These are phyloP conservation scores for Sardina pilchardus DNA, from an alignment of 2,113 vertebrate species.

Conservation along the genomic window DNA sequence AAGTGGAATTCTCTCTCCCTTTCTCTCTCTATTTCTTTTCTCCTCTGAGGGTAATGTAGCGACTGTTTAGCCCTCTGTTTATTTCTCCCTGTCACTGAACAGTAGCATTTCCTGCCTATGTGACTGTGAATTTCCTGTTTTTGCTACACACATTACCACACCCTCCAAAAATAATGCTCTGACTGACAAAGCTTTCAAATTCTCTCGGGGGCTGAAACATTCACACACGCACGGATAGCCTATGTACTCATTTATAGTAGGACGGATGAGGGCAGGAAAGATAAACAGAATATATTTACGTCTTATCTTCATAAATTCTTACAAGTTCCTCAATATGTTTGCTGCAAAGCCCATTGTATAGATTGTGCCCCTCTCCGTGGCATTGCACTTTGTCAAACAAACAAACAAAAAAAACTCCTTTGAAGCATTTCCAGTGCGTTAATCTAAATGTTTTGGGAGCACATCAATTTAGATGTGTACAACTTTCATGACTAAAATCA, in stretches of 20 bases:
- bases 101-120: slow-evolving; percentile 71
- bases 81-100: slow-evolving; percentile 54
- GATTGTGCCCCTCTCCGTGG: background rate
- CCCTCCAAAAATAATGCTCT: slow-evolving; percentile 50
- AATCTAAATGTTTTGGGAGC: background rate
- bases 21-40: slow-evolving; percentile 16
- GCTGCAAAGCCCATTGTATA: background rate
- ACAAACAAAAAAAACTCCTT: background rate
- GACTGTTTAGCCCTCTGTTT: slow-evolving; percentile 49
- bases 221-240: background rate
- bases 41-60: slow-evolving; percentile 26
- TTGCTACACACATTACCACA: slow-evolving; percentile 55
- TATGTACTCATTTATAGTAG: background rate
- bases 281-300: background rate
- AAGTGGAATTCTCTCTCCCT: background rate
- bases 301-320: background rate
- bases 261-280: background rate
- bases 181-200: slow-evolving; percentile 28
- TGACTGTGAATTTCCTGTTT: slow-evolving; percentile 72
- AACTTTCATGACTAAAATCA: background rate
- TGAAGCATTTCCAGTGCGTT: background rate
- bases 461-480: background rate
- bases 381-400: background rate
- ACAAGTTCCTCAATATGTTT: background rate
- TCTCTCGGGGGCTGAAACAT: slow-evolving; percentile 30